A percentile compares a stretch with the other conserved stretches of the same genome.
phyloP scores from a whole-genome alignment of 2,113 vertebrate genomes.

The Dinomys branickii region DNA sequence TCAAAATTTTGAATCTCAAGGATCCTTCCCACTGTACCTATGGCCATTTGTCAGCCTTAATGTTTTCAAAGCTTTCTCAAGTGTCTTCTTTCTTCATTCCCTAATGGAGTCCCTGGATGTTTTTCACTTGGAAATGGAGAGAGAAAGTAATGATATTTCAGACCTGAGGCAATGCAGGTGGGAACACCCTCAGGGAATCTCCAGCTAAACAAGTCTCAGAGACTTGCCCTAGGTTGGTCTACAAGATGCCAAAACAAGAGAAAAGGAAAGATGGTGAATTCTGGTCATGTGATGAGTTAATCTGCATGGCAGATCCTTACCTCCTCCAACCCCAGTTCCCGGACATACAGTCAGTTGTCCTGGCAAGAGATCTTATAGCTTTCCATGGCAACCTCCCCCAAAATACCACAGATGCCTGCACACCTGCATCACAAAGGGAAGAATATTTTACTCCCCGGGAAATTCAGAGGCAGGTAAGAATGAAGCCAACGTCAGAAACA shows the following conservation, averaged over 20 bases:
- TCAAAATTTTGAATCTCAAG: neutral
- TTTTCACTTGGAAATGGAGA: neutral
- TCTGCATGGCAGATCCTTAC: neutral
- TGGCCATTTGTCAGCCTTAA: neutral
- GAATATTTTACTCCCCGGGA: neutral
- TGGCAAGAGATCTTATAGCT: neutral
- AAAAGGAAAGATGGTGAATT: neutral
- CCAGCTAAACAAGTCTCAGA: accelerated
- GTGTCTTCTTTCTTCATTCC: neutral
- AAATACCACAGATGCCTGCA: neutral
- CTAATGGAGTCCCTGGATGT: neutral
- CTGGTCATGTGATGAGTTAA: neutral
- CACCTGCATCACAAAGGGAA: neutral
- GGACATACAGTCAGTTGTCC: neutral
- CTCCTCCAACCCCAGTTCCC: neutral
- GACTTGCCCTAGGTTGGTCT: neutral
- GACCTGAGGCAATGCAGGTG: neutral
- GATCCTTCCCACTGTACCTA: neutral
- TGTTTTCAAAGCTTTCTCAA: neutral
- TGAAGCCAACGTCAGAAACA: neutral
- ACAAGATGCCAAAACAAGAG: neutral
- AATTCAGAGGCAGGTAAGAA: neutral
- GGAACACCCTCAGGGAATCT: no score
- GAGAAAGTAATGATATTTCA: neutral
- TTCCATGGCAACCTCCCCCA: neutral